Percentiles rank a stretch among this genome's conserved stretches.
Conservation (phyloP, 1,140 invertebrate species). For the Zaprionus ghesquierei region DNA sequence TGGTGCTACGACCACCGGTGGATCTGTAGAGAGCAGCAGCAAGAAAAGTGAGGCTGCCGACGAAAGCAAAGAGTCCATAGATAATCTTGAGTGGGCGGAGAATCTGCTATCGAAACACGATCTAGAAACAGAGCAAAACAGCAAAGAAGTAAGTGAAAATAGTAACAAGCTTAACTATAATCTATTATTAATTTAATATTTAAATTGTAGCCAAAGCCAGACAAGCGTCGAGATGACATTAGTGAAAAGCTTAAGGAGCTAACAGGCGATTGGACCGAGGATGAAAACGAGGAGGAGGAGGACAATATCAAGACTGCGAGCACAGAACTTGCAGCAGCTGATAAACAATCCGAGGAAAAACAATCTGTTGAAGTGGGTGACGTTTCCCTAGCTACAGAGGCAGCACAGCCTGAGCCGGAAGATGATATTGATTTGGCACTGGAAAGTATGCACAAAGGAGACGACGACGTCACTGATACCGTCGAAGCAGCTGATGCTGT, state of each 20-base stretch:
- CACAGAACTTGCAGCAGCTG: slow-evolving; percentile 17
- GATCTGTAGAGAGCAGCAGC: slow-evolving; percentile 46
- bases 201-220: slow-evolving; percentile 50
- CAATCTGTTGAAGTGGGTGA: slow-evolving; percentile 22
- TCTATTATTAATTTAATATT: neutral
- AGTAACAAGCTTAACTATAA: neutral
- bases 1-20: slow-evolving; percentile 23
- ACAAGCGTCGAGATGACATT: slow-evolving; percentile 69
- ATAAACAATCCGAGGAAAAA: slow-evolving; percentile 23
- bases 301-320: slow-evolving; percentile 44
- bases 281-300: slow-evolving; percentile 75
- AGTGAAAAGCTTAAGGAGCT: slow-evolving; percentile 78
- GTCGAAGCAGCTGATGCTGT: slow-evolving; percentile 8
- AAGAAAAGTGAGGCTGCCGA: slow-evolving; percentile 54
- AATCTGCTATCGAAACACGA: slow-evolving; percentile 74
- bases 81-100: slow-evolving; percentile 79
- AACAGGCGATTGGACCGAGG: slow-evolving; percentile 80
- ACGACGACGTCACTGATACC: slow-evolving; percentile 22
- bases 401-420: slow-evolving; percentile 40
- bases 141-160: slow-evolving; percentile 58
- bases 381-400: neutral
- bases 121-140: slow-evolving; percentile 60
- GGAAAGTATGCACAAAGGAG: slow-evolving; percentile 64
- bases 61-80: slow-evolving; percentile 74
- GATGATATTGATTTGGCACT: slow-evolving; percentile 75